These are phyloP conservation scores for Dryobates pubescens DNA, from an alignment of 2,797 vertebrate species.

Conservation along the genomic window DNA sequence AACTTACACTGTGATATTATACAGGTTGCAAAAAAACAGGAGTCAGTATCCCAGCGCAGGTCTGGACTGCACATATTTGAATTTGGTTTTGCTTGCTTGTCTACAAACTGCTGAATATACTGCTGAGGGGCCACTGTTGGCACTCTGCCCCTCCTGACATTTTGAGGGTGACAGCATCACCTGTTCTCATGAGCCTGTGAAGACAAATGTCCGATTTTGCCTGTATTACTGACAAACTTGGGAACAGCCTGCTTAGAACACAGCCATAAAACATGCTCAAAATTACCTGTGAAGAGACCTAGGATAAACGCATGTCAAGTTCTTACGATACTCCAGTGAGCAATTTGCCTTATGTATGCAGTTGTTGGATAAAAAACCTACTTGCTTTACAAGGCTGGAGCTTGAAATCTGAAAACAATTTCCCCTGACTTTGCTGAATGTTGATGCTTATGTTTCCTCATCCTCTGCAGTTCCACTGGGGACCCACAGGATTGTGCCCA, in stretches of 20 bases:
- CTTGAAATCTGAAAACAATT: background rate
- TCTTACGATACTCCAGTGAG: background rate
- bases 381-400: background rate
- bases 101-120: background rate
- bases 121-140: background rate
- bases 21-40: background rate
- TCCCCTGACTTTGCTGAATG: background rate
- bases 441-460: background rate
- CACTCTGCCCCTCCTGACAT: background rate
- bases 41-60: background rate
- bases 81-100: background rate
- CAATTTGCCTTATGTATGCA: background rate
- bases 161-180: background rate
- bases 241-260: background rate
- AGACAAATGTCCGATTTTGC: background rate
- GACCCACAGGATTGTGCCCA: background rate
- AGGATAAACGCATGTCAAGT: background rate
- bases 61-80: rapidly evolving
- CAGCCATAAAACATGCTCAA: background rate
- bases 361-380: background rate
- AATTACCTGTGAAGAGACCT: background rate
- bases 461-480: background rate
- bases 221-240: background rate
- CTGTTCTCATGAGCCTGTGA: background rate
- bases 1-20: rapidly evolving